A percentile compares a stretch with the other conserved stretches of the same genome.
phyloP scores from a whole-genome alignment of 2,113 vertebrate species.

The Eulemur rufifrons region DNA sequence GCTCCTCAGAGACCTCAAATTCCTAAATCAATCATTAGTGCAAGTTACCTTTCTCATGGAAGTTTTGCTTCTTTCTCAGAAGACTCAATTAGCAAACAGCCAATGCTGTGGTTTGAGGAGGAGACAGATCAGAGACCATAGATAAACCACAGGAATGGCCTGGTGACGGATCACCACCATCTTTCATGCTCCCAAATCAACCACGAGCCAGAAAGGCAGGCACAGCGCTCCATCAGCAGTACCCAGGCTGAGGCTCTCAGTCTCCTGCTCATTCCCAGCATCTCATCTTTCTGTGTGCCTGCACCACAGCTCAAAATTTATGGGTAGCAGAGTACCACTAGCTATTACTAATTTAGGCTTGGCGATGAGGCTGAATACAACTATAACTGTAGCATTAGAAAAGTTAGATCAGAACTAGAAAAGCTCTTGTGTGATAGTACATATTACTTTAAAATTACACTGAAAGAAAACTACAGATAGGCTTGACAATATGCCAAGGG shows the following conservation, averaged over 20 bases:
- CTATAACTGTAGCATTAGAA: neutral
- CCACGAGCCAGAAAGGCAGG: neutral
- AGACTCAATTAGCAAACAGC: neutral
- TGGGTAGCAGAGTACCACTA: neutral
- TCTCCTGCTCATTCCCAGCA: neutral
- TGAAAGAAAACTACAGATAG: neutral
- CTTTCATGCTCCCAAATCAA: neutral
- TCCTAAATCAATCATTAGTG: neutral
- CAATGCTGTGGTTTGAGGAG: neutral
- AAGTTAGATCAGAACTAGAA: constrained; percentile 27
- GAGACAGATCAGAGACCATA: neutral
- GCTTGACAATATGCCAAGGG: neutral
- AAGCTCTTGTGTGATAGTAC: neutral
- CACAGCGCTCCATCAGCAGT: neutral
- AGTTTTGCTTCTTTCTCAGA: constrained; percentile 32
- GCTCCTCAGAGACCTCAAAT: neutral
- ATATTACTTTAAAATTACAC: constrained; percentile 18
- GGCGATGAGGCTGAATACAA: neutral
- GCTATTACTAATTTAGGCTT: neutral
- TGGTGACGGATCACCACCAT: neutral
- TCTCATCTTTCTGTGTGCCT: neutral
- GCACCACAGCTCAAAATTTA: neutral
- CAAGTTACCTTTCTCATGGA: neutral
- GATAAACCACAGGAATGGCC: neutral
- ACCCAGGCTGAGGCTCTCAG: neutral